Base-by-base conservation (phyloP, 1,140 invertebrate genomes). In the Maniola jurtina region DNA sequence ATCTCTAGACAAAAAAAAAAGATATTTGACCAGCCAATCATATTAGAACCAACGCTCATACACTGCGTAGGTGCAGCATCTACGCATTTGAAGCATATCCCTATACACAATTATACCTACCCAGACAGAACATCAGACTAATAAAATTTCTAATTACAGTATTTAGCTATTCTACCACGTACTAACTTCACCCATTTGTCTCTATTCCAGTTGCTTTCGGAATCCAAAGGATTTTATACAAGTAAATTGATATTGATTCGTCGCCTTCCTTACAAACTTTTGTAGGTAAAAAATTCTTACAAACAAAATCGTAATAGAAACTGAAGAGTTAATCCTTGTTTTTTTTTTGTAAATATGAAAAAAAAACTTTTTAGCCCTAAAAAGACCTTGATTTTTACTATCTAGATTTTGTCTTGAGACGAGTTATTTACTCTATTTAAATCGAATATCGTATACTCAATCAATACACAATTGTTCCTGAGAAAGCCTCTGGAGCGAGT, bases 401-500 rank as follows among this genome's bases (percentile, higher is more conserved):
- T 25, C 25, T 25, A 25, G 25, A 25, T 25, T 25, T 25, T 25
- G 1, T 25, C 25, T 25, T 25, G 25, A 25, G 25, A 25, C 4
- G 25, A 25, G 25, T 25, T n/a, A 25, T 25, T 1, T 25, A 25
- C 25, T 25, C 25, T 2, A 25, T 4, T 25, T 25, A 25, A 25
- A 25, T 25, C 25, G 25, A 25, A 25, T 25, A 25, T 2, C 25
- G 25, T 25, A 4, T 25, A 25, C 10, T 57, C 38, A 57, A 57
- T 57, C 55, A 40, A 40, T 35, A 57, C 55, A 40, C 55, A 38
- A 57, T 40, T 57, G 55, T 57, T 38, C 55, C 35, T 33, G 40
- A 57, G 36, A 57, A 57, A 57, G 55, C 16, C n/a, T 15, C 35
- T 38, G 55, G 15, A 57, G 38, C 55, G 36, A 57, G 55, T 57